Percentiles rank a stretch among this genome's conserved stretches.
phyloP scores from a whole-genome alignment of 1,140 invertebrate genomes.

The Bombus sibiricus region DNA sequence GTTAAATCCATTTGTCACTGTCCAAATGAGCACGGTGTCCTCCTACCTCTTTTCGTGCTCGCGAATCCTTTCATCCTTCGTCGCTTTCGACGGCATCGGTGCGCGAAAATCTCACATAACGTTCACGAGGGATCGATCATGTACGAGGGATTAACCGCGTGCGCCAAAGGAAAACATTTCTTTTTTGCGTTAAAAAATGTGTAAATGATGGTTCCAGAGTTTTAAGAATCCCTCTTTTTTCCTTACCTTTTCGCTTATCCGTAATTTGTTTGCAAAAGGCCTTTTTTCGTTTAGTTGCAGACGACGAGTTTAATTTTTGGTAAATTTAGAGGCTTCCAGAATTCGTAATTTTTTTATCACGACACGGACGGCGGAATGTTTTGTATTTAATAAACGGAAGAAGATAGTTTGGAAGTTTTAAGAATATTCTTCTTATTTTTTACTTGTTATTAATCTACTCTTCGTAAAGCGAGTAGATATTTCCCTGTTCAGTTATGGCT shows the following conservation, averaged over 20 bases:
- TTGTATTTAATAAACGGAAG: neutral
- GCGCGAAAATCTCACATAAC: conserved; percentile 53
- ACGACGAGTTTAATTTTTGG: too few species aligned
- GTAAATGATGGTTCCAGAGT: neutral
- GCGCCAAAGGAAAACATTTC: neutral
- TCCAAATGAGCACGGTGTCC: conserved; percentile 44
- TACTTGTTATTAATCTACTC: neutral
- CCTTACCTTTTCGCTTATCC: neutral
- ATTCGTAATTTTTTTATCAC: neutral
- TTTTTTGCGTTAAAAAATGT: neutral
- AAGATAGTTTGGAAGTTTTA: neutral
- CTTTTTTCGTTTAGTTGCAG: too few species aligned
- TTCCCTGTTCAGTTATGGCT: neutral
- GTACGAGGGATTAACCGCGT: neutral
- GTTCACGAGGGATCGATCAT: conserved; percentile 46
- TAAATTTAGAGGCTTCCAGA: neutral
- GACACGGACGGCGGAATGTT: neutral
- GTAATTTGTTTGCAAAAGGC: fast-evolving
- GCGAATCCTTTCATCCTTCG: conserved; percentile 35
- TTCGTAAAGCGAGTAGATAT: neutral
- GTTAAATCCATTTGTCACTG: conserved; percentile 65
- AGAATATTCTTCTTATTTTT: neutral
- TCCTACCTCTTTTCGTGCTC: neutral
- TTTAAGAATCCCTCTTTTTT: neutral
- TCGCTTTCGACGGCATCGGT: conserved; percentile 32